A percentile compares a stretch with the other conserved stretches of the same genome.
Evolutionary conservation across 2,113 vertebrate species (phyloP).

Genomic region (Nerophis ophidion): DNA sequence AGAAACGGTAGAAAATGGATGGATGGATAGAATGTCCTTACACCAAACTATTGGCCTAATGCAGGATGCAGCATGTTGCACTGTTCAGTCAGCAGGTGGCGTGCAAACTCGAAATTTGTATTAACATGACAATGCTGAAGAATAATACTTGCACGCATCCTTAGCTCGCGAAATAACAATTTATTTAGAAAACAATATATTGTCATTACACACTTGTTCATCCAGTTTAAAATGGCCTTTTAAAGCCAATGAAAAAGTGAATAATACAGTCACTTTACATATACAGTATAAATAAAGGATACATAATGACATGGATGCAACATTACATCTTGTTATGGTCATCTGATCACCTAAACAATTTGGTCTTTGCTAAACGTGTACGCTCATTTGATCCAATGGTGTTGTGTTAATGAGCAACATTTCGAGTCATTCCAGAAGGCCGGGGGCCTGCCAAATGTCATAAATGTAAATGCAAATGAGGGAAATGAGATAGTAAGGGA

Average conservation of each 20-base stretch:
- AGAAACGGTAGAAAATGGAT: no score
- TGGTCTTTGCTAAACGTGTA: not conserved
- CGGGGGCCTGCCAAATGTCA: conserved; percentile 14
- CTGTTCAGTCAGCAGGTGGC: conserved; percentile 41
- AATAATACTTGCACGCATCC: not conserved
- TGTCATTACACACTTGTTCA: not conserved
- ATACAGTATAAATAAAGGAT: conserved; percentile 3
- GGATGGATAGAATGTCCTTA: no score
- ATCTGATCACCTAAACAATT: conserved; percentile 5
- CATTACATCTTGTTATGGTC: not conserved
- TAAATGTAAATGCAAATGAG: conserved; percentile 15
- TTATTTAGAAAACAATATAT: conserved; percentile 9
- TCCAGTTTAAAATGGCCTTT: not conserved
- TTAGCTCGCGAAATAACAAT: conserved; percentile 18
- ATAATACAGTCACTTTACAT: not conserved
- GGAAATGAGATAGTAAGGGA: conserved; percentile 8
- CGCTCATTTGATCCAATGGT: conserved; percentile 1
- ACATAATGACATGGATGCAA: not conserved
- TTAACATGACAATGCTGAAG: not conserved
- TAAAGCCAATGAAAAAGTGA: not conserved
- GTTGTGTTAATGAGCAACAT: conserved; percentile 14
- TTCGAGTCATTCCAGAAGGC: conserved; percentile 1
- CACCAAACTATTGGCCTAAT: no score
- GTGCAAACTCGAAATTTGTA: conserved; percentile 15
- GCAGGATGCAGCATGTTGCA: not conserved